These are phyloP conservation scores for Cyprinodon diabolis DNA, from an alignment of 2,797 vertebrate species.

Conservation along the genomic window DNA sequence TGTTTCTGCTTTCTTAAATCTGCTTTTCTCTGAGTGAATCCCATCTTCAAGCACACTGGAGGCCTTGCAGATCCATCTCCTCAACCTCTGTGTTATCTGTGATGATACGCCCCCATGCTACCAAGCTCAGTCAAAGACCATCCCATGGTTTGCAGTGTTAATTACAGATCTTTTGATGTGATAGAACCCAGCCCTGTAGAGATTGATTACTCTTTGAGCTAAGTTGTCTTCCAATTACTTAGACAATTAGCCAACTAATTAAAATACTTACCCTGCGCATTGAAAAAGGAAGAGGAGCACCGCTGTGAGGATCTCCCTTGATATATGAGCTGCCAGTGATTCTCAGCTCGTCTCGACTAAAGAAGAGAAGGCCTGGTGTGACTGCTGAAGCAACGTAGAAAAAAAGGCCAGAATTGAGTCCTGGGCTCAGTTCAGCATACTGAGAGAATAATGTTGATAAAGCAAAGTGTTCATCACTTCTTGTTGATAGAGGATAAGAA, in stretches of 20 bases:
- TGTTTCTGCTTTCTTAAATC: constrained; percentile 43
- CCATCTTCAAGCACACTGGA: constrained; percentile 67
- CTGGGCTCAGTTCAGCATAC: constrained; percentile 22
- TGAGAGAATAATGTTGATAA: constrained; percentile 44
- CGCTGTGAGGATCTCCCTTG: constrained; percentile 84
- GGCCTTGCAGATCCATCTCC: constrained; percentile 69
- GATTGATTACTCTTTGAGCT: constrained; percentile 99
- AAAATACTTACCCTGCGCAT: constrained; percentile 99
- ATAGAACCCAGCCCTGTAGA: constrained; percentile 98
- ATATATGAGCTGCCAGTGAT: constrained; percentile 90
- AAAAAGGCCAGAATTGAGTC: constrained; percentile 44
- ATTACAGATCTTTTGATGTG: constrained; percentile 99
- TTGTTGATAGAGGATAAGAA: constrained; percentile 51
- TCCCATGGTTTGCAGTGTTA: constrained; percentile 90
- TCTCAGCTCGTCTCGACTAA: constrained; percentile 74
- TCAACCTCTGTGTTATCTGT: constrained; percentile 77
- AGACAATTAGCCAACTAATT: constrained; percentile 99
- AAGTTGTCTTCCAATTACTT: constrained; percentile 99
- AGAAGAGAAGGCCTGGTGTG: constrained; percentile 62
- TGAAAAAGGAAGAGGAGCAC: constrained; percentile 91
- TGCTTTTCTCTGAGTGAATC: constrained; percentile 51
- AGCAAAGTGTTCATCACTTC: constrained; percentile 51
- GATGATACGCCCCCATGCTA: constrained; percentile 76
- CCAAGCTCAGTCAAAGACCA: constrained; percentile 79
- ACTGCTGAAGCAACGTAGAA: constrained; percentile 38